Conservation (phyloP, 2,797 vertebrate species). For the Tadarida brasiliensis region DNA sequence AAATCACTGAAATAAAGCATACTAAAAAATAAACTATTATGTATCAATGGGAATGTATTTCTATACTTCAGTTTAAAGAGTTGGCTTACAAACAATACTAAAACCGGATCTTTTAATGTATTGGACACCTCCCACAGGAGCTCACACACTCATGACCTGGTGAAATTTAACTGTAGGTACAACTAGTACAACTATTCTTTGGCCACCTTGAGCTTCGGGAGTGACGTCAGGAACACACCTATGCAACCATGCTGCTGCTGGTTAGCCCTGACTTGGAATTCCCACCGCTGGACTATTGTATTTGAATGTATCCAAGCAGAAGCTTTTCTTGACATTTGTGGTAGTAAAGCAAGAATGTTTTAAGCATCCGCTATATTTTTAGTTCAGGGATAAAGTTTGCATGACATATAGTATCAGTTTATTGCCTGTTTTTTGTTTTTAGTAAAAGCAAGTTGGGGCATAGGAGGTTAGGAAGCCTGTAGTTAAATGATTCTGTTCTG, state of each 20-base stretch:
- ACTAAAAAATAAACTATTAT: not conserved
- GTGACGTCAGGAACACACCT: not conserved
- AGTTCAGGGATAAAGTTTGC: not conserved
- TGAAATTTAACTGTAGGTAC: not conserved
- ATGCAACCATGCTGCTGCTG: not conserved
- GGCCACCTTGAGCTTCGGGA: not conserved
- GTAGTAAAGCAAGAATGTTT: constrained; percentile 27
- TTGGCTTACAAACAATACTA: not conserved
- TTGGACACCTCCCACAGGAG: not conserved
- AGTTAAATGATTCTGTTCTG: not conserved
- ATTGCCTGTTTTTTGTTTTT: not conserved
- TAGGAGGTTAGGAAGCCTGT: not conserved
- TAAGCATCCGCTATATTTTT: not conserved
- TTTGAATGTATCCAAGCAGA: constrained; percentile 17
- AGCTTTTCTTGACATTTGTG: not conserved
- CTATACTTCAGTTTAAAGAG: not conserved
- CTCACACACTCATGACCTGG: not conserved
- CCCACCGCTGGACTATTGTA: not conserved
- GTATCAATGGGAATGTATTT: not conserved
- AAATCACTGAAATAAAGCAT: not conserved
- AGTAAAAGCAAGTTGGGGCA: not conserved
- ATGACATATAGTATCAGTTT: not conserved
- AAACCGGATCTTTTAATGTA: not conserved
- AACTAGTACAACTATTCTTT: not conserved
- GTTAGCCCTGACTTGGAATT: not conserved